These are phyloP conservation scores for Acanthaster planci DNA, from an alignment of 35 echinoderm and acorn worm species.

Conservation along the genomic window DNA sequence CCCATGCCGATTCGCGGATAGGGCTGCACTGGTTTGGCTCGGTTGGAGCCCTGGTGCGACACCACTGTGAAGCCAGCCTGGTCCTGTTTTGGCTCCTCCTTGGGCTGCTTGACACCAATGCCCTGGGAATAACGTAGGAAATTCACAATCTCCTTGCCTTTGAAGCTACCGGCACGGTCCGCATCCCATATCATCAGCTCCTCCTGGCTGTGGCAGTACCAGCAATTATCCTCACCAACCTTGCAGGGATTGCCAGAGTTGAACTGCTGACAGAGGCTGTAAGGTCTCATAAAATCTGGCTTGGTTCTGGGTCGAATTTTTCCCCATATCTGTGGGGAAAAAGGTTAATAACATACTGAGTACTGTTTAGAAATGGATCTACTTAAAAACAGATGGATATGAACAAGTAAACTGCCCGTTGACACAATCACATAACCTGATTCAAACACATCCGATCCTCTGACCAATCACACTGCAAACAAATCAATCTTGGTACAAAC, in stretches of 20 bases:
- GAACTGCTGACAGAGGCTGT: conserved; percentile 62
- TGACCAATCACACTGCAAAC: too few relatives aligned
- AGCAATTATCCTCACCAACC: conserved; percentile 50
- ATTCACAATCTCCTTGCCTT: conserved; percentile 61
- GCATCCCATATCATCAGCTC: conserved; percentile 74
- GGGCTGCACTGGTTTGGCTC: not conserved
- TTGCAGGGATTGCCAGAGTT: conserved; percentile 43
- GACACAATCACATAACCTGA: too few relatives aligned
- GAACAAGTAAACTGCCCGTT: too few relatives aligned
- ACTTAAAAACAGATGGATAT: too few relatives aligned
- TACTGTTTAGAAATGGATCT: too few relatives aligned
- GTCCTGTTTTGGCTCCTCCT: conserved; percentile 4
- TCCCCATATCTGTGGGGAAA: conserved; percentile 45
- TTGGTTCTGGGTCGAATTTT: conserved; percentile 57
- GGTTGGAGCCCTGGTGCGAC: not conserved
- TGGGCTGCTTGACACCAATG: conserved; percentile 15
- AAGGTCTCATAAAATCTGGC: conserved; percentile 40
- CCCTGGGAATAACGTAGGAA: conserved; percentile 37
- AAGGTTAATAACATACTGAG: not conserved
- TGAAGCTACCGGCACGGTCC: conserved; percentile 61
- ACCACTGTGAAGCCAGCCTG: not conserved
- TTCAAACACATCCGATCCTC: too few relatives aligned
- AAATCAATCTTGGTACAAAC: not conserved
- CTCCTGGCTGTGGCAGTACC: conserved; percentile 70
- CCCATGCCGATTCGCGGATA: not conserved